Conservation (phyloP, 2,113 vertebrate genomes). For the Amphilophus citrinellus region DNA sequence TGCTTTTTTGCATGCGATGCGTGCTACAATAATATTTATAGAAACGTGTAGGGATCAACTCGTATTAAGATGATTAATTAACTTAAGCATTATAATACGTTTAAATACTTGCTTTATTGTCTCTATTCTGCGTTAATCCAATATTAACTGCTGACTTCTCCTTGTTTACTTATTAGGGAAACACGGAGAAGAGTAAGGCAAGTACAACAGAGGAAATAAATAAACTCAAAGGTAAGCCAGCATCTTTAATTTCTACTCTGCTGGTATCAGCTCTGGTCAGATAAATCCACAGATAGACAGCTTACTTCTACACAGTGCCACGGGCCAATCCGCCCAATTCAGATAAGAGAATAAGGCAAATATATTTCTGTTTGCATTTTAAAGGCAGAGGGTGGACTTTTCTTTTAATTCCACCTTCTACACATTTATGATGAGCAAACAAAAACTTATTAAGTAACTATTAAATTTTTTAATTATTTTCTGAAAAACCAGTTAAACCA, state of each 20-base stretch:
- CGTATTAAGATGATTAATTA: too few species aligned
- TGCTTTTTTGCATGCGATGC: background rate
- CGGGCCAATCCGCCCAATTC: background rate
- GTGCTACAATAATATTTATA: background rate
- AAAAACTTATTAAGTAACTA: background rate
- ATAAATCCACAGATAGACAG: background rate
- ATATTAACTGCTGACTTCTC: background rate
- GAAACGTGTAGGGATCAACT: background rate
- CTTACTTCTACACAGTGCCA: background rate
- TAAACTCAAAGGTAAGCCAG: slow-evolving; percentile 64
- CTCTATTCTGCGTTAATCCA: too few species aligned
- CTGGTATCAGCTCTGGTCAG: background rate
- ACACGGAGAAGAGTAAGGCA: slow-evolving; percentile 10
- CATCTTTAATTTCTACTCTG: background rate
- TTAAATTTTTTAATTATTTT: background rate
- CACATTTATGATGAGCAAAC: background rate
- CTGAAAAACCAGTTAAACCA: slow-evolving; percentile 2
- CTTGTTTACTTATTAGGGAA: slow-evolving; percentile 43
- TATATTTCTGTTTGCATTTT: background rate
- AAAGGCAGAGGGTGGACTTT: background rate
- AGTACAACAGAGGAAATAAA: background rate
- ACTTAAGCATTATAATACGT: background rate
- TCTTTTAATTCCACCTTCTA: background rate
- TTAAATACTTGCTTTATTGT: background rate
- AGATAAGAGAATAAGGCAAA: background rate